Evolutionary conservation across 2,888 invertebrate genomes (phyloP).

Genomic region (Callimorpha dominula): DNA sequence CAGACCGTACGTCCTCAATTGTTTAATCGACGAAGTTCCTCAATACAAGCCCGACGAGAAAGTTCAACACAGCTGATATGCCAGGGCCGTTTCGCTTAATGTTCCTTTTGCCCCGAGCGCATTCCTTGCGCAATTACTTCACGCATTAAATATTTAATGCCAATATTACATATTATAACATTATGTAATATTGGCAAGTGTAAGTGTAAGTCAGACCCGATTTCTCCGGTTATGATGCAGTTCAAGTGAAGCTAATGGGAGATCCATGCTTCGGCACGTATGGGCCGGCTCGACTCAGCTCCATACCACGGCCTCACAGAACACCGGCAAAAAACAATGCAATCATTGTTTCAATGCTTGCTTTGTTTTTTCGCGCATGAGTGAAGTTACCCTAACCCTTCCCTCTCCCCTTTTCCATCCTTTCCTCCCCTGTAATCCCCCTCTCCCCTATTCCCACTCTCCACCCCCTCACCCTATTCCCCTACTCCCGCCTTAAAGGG

Average conservation of each 20-base stretch:
- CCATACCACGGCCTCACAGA: too few species aligned
- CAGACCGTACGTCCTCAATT: slow-evolving; percentile 62
- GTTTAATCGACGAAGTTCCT: slow-evolving; percentile 78
- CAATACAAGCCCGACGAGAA: slow-evolving; percentile 74
- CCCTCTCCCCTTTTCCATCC: too few species aligned
- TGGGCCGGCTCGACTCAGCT: too few species aligned
- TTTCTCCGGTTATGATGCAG: slow-evolving; percentile 28
- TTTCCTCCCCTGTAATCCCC: too few species aligned
- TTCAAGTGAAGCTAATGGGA: slow-evolving; percentile 5
- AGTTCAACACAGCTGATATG: slow-evolving; percentile 72
- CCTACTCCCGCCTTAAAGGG: too few species aligned
- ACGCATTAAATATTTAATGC: slow-evolving; percentile 56
- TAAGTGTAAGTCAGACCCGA: slow-evolving; percentile 27
- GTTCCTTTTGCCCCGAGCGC: slow-evolving; percentile 63
- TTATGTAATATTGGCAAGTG: slow-evolving; percentile 15
- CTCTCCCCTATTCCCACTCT: too few species aligned
- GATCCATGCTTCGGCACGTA: too few species aligned
- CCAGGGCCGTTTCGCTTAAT: slow-evolving; percentile 72
- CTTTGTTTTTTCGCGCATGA: too few species aligned
- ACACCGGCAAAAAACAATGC: too few species aligned
- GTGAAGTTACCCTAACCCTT: too few species aligned
- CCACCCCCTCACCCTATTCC: too few species aligned
- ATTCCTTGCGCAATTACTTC: slow-evolving; percentile 62
- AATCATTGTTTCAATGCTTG: too few species aligned
- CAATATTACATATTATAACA: slow-evolving; percentile 36